A percentile compares a stretch with the other conserved stretches of the same genome.
These are phyloP conservation scores for Pachypsylla venusta DNA, from an alignment of 1,140 invertebrate species.

Conservation along the genomic window DNA sequence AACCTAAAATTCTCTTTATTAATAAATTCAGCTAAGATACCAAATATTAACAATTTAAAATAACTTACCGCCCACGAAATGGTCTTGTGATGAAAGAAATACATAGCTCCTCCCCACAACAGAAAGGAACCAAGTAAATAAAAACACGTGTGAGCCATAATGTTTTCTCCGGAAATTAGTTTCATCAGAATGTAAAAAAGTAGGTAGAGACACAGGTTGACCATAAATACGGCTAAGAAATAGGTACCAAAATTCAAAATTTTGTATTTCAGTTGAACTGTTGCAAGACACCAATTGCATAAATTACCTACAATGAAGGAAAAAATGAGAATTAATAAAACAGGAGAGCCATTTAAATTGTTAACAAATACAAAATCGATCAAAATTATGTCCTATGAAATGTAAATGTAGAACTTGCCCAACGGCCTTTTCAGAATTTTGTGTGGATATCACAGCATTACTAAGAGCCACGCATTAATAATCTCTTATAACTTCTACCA, in stretches of 20 bases:
- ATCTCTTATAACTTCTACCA: no score
- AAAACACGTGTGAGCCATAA: slow-evolving; percentile 41
- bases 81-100: slow-evolving; percentile 58
- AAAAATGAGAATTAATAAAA: background rate
- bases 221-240: slow-evolving; percentile 64
- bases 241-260: slow-evolving; percentile 68
- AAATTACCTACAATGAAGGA: slow-evolving; percentile 42
- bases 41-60: no score
- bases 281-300: slow-evolving; percentile 56
- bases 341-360: background rate
- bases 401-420: no score
- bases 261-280: slow-evolving; percentile 45
- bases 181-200: slow-evolving; percentile 79
- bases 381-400: no score
- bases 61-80: slow-evolving; percentile 59
- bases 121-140: slow-evolving; percentile 47
- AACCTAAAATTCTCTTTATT: no score
- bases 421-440: no score
- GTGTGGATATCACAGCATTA: no score
- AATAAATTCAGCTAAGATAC: no score
- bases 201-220: slow-evolving; percentile 67
- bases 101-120: slow-evolving; percentile 51
- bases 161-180: slow-evolving; percentile 49
- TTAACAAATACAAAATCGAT: background rate
- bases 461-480: no score